Evolutionary conservation across 2,113 vertebrate species (phyloP).

Genomic region (Oryzias celebensis): DNA sequence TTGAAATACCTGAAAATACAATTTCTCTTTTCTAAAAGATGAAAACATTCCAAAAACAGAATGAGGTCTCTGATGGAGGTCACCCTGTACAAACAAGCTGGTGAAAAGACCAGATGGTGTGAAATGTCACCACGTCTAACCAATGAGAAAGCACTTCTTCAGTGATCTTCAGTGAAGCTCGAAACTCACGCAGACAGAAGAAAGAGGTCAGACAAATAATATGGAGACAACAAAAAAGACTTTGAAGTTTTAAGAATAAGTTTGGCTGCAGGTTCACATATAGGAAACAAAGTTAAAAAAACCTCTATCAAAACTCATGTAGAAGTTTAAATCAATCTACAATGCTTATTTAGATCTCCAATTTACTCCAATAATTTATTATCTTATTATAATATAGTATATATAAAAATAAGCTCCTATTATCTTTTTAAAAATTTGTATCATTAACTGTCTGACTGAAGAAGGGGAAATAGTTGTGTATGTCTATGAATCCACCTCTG

Average conservation of each 20-base stretch:
- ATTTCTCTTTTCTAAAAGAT: too few relatives aligned
- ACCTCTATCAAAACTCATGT: too few relatives aligned
- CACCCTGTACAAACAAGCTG: conserved; percentile 15
- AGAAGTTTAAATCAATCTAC: too few relatives aligned
- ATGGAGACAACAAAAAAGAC: conserved; percentile 15
- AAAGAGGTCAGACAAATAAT: conserved; percentile 49
- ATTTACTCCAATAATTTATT: too few relatives aligned
- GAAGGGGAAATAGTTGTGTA: too few relatives aligned
- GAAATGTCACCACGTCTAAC: conserved; percentile 32
- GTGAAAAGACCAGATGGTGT: conserved; percentile 5
- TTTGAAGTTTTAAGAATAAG: conserved; percentile 13
- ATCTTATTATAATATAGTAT: too few relatives aligned
- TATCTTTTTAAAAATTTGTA: too few relatives aligned
- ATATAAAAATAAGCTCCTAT: too few relatives aligned
- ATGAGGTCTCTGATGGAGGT: neutral
- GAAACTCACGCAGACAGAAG: conserved; percentile 21
- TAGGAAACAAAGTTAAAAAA: too few relatives aligned
- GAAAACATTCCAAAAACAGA: neutral
- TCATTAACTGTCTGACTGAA: too few relatives aligned
- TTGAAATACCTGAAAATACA: too few relatives aligned
- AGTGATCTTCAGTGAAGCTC: conserved; percentile 39
- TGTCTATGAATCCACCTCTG: neutral
- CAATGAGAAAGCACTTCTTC: conserved; percentile 8
- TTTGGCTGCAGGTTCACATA: conserved; percentile 10
- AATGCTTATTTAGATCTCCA: too few relatives aligned